Conservation (phyloP, 2,113 vertebrate species). For the Oxyruncus cristatus region DNA sequence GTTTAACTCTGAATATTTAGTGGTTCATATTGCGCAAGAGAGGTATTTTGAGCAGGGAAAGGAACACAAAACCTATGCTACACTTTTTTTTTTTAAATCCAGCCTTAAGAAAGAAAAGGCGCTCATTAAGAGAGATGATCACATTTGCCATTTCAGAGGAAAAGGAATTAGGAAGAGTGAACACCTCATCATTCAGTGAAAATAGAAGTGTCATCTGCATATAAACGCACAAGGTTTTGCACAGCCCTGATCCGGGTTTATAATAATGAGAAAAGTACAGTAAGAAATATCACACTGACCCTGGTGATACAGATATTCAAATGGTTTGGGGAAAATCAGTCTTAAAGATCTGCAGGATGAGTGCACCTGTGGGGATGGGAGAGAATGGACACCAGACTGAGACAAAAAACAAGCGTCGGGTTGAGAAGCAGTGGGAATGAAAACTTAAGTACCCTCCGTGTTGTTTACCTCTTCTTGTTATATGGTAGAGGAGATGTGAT, state of each 20-base stretch:
- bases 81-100: neutral
- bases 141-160: constrained; percentile 13
- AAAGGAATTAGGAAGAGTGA: constrained; percentile 9
- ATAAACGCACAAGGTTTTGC: constrained; percentile 15
- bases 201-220: constrained; percentile 35
- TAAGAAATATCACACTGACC: neutral
- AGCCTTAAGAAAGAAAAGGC: neutral
- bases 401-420: neutral
- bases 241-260: neutral
- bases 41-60: neutral
- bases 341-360: neutral
- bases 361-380: neutral
- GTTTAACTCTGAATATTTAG: neutral
- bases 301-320: neutral
- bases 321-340: neutral
- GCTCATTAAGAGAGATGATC: constrained; percentile 13
- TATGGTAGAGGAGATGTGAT: neutral
- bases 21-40: neutral
- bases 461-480: neutral
- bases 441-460: neutral
- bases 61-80: neutral
- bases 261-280: neutral
- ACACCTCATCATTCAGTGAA: constrained; percentile 33
- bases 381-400: neutral
- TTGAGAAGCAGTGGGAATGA: neutral